Evolutionary conservation across 1,140 invertebrate genomes (phyloP).

Genomic region (Calosoma granatense): DNA sequence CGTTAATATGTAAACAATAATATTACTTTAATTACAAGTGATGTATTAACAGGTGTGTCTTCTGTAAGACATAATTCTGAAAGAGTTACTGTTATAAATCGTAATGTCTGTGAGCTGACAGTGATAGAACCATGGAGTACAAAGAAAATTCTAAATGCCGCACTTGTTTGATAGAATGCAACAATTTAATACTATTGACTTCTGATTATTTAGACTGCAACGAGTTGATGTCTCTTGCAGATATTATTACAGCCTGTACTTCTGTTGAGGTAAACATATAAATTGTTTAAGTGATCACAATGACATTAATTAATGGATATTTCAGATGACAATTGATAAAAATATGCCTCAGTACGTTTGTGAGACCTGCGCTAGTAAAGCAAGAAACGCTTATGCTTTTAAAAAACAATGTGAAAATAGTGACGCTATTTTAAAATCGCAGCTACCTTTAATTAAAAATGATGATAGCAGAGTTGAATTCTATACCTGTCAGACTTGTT

Average conservation of each 20-base stretch:
- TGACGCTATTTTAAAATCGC: neutral
- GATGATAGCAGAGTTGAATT: no score
- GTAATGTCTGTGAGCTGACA: no score
- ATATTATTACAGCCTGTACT: neutral
- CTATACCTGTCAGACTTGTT: no score
- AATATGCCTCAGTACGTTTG: slow-evolving; percentile 1
- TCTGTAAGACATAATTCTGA: no score
- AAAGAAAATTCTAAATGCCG: no score
- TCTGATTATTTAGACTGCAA: neutral
- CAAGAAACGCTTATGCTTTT: slow-evolving; percentile 1
- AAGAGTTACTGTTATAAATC: no score
- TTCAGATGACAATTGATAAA: slow-evolving; percentile 9
- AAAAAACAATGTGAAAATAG: neutral
- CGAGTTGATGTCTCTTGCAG: neutral
- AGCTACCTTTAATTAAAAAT: neutral
- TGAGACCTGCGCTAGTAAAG: neutral
- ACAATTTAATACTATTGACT: neutral
- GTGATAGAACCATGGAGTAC: no score
- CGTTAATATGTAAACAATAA: no score
- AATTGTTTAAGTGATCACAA: neutral
- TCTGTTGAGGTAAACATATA: neutral
- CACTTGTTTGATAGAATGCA: neutral
- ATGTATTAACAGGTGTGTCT: no score
- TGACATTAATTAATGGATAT: neutral
- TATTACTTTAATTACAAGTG: no score